Evolutionary conservation across 2,888 invertebrate genomes (phyloP).

Genomic region (Cylindroiulus punctatus): DNA sequence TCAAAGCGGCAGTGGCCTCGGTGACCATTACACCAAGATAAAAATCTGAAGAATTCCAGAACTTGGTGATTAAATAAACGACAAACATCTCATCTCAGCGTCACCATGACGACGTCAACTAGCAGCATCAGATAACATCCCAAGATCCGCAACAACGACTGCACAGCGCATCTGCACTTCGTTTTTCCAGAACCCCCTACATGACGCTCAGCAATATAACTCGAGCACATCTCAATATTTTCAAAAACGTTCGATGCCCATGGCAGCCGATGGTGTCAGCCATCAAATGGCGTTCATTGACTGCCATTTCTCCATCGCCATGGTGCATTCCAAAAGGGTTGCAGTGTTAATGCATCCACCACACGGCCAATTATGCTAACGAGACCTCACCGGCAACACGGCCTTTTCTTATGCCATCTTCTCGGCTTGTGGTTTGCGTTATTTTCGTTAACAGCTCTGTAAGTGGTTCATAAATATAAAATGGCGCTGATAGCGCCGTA

Average conservation of each 20-base stretch:
- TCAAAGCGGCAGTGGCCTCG: too few relatives aligned
- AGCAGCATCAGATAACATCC: too few relatives aligned
- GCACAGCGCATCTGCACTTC: background rate
- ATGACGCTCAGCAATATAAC: background rate
- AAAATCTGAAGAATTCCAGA: background rate
- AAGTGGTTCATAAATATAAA: constrained; percentile 23
- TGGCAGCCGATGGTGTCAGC: background rate
- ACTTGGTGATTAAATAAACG: background rate
- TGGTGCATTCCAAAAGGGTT: background rate
- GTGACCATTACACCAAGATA: too few relatives aligned
- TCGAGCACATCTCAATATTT: background rate
- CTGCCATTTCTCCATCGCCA: background rate
- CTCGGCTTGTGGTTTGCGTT: background rate
- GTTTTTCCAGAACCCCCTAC: background rate
- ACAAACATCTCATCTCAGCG: too few relatives aligned
- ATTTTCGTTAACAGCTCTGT: background rate
- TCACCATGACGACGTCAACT: too few relatives aligned
- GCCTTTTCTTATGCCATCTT: background rate
- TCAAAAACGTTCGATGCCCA: background rate
- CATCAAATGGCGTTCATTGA: background rate
- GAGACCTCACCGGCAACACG: constrained; percentile 3
- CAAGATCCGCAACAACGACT: too few relatives aligned
- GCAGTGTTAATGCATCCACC: background rate
- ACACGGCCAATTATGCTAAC: background rate
- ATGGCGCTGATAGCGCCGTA: background rate